Evolutionary conservation across 2,797 vertebrate species (phyloP).

Genomic region (Hylomyscus alleni): DNA sequence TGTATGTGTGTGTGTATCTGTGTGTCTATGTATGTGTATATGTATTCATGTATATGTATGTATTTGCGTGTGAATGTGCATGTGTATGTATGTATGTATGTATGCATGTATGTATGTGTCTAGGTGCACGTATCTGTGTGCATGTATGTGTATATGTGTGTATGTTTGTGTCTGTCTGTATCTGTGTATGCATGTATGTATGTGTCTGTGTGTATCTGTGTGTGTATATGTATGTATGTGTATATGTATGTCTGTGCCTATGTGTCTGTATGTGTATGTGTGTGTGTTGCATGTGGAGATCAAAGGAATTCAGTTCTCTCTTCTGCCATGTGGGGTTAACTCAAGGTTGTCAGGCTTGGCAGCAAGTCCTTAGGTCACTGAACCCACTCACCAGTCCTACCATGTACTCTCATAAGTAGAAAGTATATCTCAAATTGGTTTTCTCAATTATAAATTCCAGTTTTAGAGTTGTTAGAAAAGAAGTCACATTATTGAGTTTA

Average conservation of each 20-base stretch:
- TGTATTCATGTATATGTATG: background rate
- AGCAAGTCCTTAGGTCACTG: background rate
- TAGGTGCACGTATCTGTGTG: background rate
- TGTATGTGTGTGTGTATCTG: accelerated
- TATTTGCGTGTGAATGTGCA: background rate
- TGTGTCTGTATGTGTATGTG: too few relatives aligned
- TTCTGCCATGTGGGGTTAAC: background rate
- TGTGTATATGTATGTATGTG: background rate
- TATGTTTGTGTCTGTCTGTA: background rate
- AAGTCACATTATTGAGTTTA: background rate
- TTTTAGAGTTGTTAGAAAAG: conserved; percentile 55
- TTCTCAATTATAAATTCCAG: conserved; percentile 30
- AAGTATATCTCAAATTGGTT: background rate
- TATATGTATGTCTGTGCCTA: too few relatives aligned
- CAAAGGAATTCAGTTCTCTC: background rate
- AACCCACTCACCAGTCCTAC: background rate
- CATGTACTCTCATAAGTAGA: background rate
- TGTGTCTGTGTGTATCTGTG: background rate
- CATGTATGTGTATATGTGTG: accelerated
- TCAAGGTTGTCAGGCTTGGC: background rate
- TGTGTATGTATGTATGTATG: background rate
- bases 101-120: background rate
- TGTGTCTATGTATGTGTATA: background rate
- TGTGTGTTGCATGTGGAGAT: background rate
- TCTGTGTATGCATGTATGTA: accelerated